Conservation (phyloP, 2,113 vertebrate species). For the Haplochromis burtoni region DNA sequence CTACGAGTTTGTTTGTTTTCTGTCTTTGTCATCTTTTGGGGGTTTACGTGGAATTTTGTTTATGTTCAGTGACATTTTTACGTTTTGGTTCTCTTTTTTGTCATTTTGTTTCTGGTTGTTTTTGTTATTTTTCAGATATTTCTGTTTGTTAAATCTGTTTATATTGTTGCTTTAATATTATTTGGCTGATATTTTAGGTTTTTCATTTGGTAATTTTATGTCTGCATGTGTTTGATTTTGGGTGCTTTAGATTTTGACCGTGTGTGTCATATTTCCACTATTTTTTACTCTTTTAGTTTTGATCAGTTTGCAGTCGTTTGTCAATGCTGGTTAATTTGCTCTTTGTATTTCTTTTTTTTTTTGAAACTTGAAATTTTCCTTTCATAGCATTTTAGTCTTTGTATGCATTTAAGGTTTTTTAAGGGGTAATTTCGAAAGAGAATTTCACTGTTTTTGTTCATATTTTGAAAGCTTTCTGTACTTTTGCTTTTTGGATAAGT, state of each 20-base stretch:
- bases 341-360: neutral
- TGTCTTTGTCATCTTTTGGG: neutral
- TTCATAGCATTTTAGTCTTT: neutral
- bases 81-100: neutral
- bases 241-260: neutral
- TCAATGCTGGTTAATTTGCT: neutral
- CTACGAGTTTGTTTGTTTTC: neutral
- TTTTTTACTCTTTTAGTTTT: neutral
- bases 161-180: neutral
- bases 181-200: neutral
- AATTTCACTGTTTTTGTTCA: neutral
- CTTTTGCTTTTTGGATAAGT: neutral
- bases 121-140: neutral
- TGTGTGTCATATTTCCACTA: neutral
- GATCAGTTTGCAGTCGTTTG: neutral
- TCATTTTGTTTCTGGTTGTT: neutral
- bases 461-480: neutral
- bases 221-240: neutral
- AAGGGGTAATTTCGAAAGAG: neutral
- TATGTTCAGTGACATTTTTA: neutral
- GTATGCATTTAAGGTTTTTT: neutral
- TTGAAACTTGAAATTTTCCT: neutral
- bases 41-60: neutral
- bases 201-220: neutral
- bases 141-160: neutral